phyloP scores from a whole-genome alignment of 2,888 invertebrate species.

The Mantis religiosa region DNA sequence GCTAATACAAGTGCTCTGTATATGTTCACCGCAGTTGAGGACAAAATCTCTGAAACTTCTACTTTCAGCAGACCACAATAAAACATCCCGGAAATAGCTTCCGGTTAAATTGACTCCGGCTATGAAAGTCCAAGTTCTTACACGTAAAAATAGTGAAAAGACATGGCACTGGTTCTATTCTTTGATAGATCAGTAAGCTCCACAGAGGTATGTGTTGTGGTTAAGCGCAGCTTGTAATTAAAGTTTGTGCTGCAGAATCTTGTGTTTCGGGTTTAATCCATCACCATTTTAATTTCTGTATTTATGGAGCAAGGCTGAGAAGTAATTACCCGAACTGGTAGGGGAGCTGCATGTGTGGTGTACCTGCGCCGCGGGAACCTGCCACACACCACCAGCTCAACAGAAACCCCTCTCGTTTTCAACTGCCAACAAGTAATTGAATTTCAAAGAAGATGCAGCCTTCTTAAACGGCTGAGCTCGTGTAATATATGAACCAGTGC shows the following conservation, averaged over 20 bases:
- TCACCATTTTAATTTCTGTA: slow-evolving; percentile 1
- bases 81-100: too few species aligned
- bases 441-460: neutral
- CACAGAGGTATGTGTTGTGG: too few species aligned
- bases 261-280: neutral
- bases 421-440: neutral
- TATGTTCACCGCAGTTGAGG: too few species aligned
- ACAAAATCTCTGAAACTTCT: too few species aligned
- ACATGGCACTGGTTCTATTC: too few species aligned
- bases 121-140: too few species aligned
- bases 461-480: neutral
- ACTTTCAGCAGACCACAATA: too few species aligned
- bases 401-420: neutral
- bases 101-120: too few species aligned
- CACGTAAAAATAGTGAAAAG: too few species aligned
- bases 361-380: neutral
- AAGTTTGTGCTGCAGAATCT: neutral
- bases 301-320: neutral
- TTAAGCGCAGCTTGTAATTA: neutral
- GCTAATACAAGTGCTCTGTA: too few species aligned
- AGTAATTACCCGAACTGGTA: neutral
- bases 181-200: too few species aligned
- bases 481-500: neutral
- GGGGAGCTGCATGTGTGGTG: neutral
- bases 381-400: neutral